These are phyloP conservation scores for Melieria picta DNA, from an alignment of 2,888 invertebrate species.

Conservation along the genomic window DNA sequence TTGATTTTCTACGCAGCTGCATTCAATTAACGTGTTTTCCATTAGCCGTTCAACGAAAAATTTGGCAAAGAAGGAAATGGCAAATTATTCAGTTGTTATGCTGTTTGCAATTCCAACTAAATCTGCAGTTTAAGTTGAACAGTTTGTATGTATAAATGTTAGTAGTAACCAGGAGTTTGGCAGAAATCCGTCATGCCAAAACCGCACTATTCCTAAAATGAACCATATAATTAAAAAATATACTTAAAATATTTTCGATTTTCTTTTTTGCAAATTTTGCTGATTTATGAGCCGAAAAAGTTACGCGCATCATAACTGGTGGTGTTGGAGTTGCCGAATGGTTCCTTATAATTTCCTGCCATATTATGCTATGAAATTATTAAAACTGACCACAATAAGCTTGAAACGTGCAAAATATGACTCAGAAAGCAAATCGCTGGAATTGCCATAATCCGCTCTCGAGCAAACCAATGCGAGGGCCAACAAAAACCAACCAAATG, in stretches of 20 bases:
- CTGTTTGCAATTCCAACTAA: too few relatives aligned
- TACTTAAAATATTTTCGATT: not conserved
- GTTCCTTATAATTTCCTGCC: not conserved
- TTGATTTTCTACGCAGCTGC: too few relatives aligned
- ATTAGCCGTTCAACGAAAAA: too few relatives aligned
- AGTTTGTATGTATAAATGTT: too few relatives aligned
- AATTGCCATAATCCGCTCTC: not conserved
- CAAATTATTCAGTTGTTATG: too few relatives aligned
- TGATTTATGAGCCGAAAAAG: not conserved
- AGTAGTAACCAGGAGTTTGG: too few relatives aligned
- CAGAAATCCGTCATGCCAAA: too few relatives aligned
- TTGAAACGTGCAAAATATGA: not conserved
- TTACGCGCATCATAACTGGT: not conserved
- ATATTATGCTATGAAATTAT: constrained; percentile 2
- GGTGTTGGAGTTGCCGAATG: not conserved
- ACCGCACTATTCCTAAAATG: not conserved
- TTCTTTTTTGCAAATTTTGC: not conserved
- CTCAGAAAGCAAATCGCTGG: not conserved
- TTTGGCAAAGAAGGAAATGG: too few relatives aligned
- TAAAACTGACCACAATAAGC: not conserved
- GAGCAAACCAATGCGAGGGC: not conserved
- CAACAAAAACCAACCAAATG: not conserved
- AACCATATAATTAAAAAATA: not conserved
- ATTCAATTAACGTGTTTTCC: too few relatives aligned
- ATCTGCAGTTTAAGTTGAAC: too few relatives aligned